Evolutionary conservation across 2,113 vertebrate species (phyloP).

Genomic region (Rhinogobius similis): DNA sequence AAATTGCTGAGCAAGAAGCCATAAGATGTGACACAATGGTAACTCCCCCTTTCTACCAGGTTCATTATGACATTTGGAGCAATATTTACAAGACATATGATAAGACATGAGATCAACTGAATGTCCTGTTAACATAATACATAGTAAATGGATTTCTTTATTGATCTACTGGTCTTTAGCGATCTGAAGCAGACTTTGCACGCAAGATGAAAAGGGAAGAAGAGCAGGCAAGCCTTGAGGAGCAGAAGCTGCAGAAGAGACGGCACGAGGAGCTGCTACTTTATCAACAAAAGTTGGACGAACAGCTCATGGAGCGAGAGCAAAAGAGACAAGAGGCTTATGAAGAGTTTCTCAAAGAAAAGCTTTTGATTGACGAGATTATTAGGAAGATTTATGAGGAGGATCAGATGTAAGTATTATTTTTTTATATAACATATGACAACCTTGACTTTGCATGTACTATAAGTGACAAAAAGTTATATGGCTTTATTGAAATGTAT

Average conservation of each 20-base stretch:
- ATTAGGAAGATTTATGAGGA: constrained; percentile 92
- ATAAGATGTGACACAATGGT: constrained; percentile 83
- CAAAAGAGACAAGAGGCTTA: constrained; percentile 83
- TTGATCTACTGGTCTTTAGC: constrained; percentile 68
- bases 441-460: not conserved
- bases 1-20: constrained; percentile 88
- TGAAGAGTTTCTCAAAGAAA: constrained; percentile 89
- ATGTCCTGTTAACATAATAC: not conserved
- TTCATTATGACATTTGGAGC: not conserved
- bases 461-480: too few species aligned
- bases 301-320: constrained; percentile 87
- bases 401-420: constrained; percentile 82
- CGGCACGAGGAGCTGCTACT: constrained; percentile 71
- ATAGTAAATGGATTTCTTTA: not conserved
- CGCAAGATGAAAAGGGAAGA: constrained; percentile 79
- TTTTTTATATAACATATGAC: not conserved
- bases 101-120: not conserved
- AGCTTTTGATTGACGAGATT: constrained; percentile 91
- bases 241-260: constrained; percentile 72
- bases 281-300: constrained; percentile 84
- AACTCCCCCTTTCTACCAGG: constrained; percentile 39
- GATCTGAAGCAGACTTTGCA: constrained; percentile 79
- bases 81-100: not conserved
- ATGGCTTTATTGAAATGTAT: too few species aligned
- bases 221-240: constrained; percentile 67